Evolutionary conservation across 2,888 invertebrate species (phyloP), one percentile per base, ranked within the genome.

Genomic region (Torymus texanus): DNA sequence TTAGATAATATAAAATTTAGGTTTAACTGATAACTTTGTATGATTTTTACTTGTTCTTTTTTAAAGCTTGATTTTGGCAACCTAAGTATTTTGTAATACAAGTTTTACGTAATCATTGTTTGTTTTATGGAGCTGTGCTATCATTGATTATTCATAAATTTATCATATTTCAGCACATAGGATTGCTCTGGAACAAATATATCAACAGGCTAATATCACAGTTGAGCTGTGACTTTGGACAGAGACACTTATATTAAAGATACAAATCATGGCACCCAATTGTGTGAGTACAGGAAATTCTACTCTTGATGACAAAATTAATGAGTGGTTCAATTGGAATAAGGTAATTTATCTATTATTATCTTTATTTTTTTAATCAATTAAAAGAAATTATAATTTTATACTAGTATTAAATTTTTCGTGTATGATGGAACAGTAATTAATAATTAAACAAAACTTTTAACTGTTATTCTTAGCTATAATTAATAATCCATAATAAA

Each of bases 271-370:
- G 82, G 76, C 79, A 53, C 81, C 83, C 29, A 83, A 84, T 78
- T 73, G 81, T 68, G 76, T 86, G 21, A 89, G 91, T 4, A 93
- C 93, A 82, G 93, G 92, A 71, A 91, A 92, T 85, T 76, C 84
- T 50, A 91, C 92, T 83, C 89, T 96, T 78, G 93, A 95, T 88
- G 88, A 90, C 14, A 94, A 94, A 88, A 93, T 96, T 14, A 90
- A 92, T 16, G 93, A 94, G 84, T 97, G 96, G 96, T 88, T 96
- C 4, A 88, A 91, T 82, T 95, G 94, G 93, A 97, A 96, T 88
- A 93, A 93, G 92, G 94, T 94, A 91, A 86, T 87, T 56, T 8
- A 51, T 24, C 41, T 13, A 2, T 29, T 29, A 2, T 2, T 29
- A 29, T 14, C 24, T n/a, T 29, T n/a, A 29, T 21, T 61, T 59